Conservation (phyloP, 2,113 vertebrate genomes). For the Hydropotes inermis region DNA sequence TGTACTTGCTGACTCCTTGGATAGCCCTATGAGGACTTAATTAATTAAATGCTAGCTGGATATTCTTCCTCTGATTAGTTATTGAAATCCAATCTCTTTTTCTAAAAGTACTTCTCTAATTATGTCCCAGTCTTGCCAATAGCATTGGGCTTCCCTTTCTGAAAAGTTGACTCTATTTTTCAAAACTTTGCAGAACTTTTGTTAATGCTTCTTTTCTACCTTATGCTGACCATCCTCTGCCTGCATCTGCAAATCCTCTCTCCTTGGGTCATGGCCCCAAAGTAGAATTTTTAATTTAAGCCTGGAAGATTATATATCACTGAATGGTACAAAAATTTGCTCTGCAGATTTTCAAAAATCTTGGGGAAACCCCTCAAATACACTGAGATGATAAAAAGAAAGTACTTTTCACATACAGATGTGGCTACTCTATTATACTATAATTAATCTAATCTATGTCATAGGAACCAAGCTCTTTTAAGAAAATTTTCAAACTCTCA, state of each 20-base stretch:
- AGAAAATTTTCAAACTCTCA: neutral
- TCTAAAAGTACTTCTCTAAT: neutral
- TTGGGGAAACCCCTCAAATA: neutral
- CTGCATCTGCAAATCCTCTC: neutral
- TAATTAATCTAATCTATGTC: neutral
- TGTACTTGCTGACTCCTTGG: neutral
- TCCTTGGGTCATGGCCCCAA: neutral
- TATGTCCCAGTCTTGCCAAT: neutral
- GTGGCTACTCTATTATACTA: neutral
- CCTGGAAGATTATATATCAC: neutral
- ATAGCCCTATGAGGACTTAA: neutral
- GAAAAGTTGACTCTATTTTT: neutral
- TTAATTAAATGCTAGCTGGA: neutral
- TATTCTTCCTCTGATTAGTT: constrained; percentile 2
- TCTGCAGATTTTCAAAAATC: neutral
- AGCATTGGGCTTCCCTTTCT: neutral
- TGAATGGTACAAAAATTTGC: neutral
- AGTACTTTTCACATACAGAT: neutral
- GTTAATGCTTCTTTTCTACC: neutral
- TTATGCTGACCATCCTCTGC: neutral
- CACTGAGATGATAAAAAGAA: neutral
- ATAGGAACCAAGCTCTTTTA: neutral
- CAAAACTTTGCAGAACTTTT: neutral
- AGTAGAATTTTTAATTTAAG: constrained; percentile 6
- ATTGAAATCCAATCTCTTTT: neutral